A percentile compares a stretch with the other conserved stretches of the same genome.
Evolutionary conservation across 2,888 invertebrate genomes (phyloP).

Genomic region (Drosophila setosimentum): DNA sequence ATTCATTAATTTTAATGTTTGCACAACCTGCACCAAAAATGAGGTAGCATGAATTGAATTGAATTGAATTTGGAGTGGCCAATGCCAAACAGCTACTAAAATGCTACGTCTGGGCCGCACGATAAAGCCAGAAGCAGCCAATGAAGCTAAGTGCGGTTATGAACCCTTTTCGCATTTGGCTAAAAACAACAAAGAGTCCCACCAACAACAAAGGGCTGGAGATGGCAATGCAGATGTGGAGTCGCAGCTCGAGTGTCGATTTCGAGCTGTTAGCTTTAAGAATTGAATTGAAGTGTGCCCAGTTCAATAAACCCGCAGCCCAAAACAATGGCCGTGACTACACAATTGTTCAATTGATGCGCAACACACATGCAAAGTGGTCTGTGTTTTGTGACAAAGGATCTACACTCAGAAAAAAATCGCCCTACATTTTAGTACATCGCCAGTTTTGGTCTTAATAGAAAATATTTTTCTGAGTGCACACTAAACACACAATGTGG

Average conservation of each 20-base stretch:
- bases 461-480: not conserved
- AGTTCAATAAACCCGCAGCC: constrained; percentile 66
- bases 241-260: constrained; percentile 2
- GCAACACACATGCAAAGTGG: constrained; percentile 62
- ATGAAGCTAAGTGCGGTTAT: constrained; percentile 79
- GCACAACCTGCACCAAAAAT: constrained; percentile 59
- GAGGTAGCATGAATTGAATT: constrained; percentile 64
- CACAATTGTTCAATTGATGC: constrained; percentile 56
- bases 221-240: constrained; percentile 5
- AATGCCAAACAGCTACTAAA: constrained; percentile 52
- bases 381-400: constrained; percentile 28
- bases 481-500: constrained; percentile 23
- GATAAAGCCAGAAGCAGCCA: constrained; percentile 72
- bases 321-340: constrained; percentile 21
- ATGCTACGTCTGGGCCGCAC: constrained; percentile 68
- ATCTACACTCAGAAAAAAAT: constrained; percentile 3
- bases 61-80: constrained; percentile 76
- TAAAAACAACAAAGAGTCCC: constrained; percentile 61
- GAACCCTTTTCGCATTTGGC: constrained; percentile 79
- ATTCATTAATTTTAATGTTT: constrained; percentile 84
- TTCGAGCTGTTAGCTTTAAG: constrained; percentile 42
- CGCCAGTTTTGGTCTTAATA: not conserved
- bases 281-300: constrained; percentile 33
- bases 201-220: constrained; percentile 8
- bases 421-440: not conserved